Evolutionary conservation across 92 coral and sea anemone genomes (phyloP), one percentile per base, ranked within the genome.

Genomic region (Paragorgia papillata): DNA sequence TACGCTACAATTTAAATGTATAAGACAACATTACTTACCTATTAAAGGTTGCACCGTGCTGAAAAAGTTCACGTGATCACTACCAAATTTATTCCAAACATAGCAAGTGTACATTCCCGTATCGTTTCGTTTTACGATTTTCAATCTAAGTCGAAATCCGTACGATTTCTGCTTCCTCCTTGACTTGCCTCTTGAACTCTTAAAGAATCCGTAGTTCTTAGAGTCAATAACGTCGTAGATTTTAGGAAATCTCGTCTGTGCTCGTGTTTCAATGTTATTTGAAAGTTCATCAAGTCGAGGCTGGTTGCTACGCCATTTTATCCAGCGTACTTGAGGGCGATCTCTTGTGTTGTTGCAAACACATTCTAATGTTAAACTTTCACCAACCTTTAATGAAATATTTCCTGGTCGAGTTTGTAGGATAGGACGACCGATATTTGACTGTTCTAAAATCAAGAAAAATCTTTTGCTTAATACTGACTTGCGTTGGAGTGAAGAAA

Each of bases 1-100:
- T n/a, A n/a, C n/a, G n/a, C n/a, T n/a, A n/a, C n/a, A n/a, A n/a
- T n/a, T n/a, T n/a, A n/a, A n/a, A n/a, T n/a, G n/a, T n/a, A n/a
- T n/a, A n/a, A n/a, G n/a, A n/a, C n/a, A n/a, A n/a, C n/a, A 18
- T 17, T 55, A 21, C 78, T 55, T 33, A 71, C 78, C 78, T 21
- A 35, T 35, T 32, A 53, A 30, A 29, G 78, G 54, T 17, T 55
- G 19, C 15, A 71, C 78, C 0, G 12, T 22, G 25, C 53, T 64
- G 35, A 53, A 53, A 53, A 27, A 53, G 29, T 33, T 71, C 19
- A 50, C 19, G 39, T 35, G 58, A 35, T 53, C 78, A 10, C 64
- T 71, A 3, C 78, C 78, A 51, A 49, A 71, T 55, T 20, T 54
- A n/a, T 71, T 71, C 53, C 32, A 24, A 0, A 71, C 78, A n/a